These are phyloP conservation scores for Choloepus didactylus DNA, from an alignment of 2,797 vertebrate genomes.

Conservation along the genomic window DNA sequence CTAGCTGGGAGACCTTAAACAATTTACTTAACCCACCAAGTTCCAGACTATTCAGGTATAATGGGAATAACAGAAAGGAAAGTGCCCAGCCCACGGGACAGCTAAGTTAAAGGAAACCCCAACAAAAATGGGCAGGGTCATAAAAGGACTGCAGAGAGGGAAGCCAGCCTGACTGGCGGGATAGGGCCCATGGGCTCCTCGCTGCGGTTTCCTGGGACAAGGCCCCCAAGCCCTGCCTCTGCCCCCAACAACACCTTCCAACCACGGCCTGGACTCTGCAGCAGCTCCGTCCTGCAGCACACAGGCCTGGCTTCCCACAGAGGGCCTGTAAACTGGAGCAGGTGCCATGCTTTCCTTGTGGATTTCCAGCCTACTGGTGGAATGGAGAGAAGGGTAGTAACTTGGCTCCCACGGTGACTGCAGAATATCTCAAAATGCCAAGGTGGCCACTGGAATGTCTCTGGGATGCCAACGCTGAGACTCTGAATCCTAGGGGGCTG, in stretches of 20 bases:
- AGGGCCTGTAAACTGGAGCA: not conserved
- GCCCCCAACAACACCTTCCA: not conserved
- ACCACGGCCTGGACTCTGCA: not conserved
- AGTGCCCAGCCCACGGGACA: not conserved
- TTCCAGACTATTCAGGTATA: not conserved
- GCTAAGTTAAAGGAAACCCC: not conserved
- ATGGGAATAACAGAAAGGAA: not conserved
- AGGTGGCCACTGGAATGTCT: constrained; percentile 59
- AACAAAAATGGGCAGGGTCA: not conserved
- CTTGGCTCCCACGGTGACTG: constrained; percentile 5
- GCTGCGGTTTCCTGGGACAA: not conserved
- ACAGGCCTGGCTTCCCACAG: not conserved
- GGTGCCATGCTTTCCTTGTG: not conserved
- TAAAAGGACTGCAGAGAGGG: not conserved
- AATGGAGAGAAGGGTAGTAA: not conserved
- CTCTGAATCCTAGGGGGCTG: constrained; percentile 58
- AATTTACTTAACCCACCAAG: not conserved
- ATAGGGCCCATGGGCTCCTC: no score
- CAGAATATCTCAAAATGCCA: constrained; percentile 44
- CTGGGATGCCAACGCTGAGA: constrained; percentile 63
- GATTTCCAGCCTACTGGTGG: constrained; percentile 6
- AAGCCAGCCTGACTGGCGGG: not conserved
- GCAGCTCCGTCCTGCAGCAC: not conserved
- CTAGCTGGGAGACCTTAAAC: not conserved
- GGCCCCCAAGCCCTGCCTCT: not conserved